A percentile compares a stretch with the other conserved stretches of the same genome.
Evolutionary conservation across 2,888 invertebrate genomes (phyloP).

Genomic region (Mycalesis mineus): DNA sequence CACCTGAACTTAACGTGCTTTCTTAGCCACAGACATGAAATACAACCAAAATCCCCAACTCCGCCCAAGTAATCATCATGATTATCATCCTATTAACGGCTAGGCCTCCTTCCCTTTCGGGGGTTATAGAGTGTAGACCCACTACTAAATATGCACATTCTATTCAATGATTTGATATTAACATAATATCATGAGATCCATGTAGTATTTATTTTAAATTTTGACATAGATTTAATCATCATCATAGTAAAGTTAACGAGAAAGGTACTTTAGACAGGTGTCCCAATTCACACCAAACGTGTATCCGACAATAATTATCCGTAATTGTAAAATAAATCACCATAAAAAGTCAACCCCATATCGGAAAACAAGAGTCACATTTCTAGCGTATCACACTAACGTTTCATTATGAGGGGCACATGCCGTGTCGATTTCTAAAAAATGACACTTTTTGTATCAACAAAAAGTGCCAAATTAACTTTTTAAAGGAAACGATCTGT

Average conservation of each 20-base stretch:
- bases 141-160: too few species aligned
- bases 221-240: too few species aligned
- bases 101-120: too few species aligned
- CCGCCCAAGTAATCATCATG: too few species aligned
- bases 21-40: too few species aligned
- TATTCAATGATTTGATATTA: too few species aligned
- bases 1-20: neutral
- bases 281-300: slow-evolving; percentile 9
- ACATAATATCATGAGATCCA: too few species aligned
- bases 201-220: too few species aligned
- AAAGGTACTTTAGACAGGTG: slow-evolving; percentile 9
- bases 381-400: slow-evolving; percentile 58
- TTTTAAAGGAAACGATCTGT: slow-evolving; percentile 78
- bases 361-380: slow-evolving; percentile 68
- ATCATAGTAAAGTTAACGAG: too few species aligned
- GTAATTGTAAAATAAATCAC: slow-evolving; percentile 25
- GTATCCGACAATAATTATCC: slow-evolving; percentile 21
- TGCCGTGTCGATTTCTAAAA: slow-evolving; percentile 66
- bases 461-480: slow-evolving; percentile 76
- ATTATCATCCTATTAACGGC: too few species aligned
- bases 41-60: too few species aligned
- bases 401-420: slow-evolving; percentile 67
- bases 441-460: slow-evolving; percentile 64
- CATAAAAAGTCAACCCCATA: slow-evolving; percentile 40
- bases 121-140: too few species aligned